Evolutionary conservation across 1,140 invertebrate species (phyloP).

Genomic region (Eurytemora carolleeae): DNA sequence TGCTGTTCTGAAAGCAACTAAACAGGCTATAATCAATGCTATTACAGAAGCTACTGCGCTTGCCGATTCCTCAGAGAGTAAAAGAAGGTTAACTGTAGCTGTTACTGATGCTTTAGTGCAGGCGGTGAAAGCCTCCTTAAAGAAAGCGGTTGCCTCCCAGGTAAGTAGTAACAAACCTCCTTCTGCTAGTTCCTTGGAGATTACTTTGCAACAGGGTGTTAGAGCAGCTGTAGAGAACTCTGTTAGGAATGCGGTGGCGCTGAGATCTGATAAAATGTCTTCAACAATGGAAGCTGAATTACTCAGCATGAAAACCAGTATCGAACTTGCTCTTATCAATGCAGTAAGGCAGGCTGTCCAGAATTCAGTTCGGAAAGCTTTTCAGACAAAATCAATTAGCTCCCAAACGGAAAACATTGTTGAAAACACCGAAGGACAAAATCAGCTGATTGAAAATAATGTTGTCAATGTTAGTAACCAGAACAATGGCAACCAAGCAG

Average conservation of each 20-base stretch:
- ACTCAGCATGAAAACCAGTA: no score
- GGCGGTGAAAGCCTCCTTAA: not conserved
- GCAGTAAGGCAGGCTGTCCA: no score
- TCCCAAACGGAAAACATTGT: no score
- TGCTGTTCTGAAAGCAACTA: not conserved
- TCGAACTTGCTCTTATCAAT: no score
- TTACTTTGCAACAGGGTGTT: not conserved
- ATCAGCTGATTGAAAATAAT: no score
- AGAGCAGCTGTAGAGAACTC: not conserved
- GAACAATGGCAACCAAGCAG: no score
- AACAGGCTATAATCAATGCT: not conserved
- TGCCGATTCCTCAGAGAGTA: not conserved
- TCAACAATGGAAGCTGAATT: no score
- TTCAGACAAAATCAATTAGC: no score
- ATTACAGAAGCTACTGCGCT: not conserved
- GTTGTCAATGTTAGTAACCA: no score
- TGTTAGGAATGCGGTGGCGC: not conserved
- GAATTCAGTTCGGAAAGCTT: no score
- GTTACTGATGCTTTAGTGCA: not conserved
- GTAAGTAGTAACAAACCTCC: not conserved
- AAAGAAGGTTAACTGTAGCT: not conserved
- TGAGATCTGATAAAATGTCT: no score
- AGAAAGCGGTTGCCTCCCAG: not conserved
- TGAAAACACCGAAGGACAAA: no score
- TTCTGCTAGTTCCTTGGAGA: not conserved